A percentile compares a stretch with the other conserved stretches of the same genome.
Conservation (phyloP, 1,140 invertebrate genomes). For the Trichoplusia ni region DNA sequence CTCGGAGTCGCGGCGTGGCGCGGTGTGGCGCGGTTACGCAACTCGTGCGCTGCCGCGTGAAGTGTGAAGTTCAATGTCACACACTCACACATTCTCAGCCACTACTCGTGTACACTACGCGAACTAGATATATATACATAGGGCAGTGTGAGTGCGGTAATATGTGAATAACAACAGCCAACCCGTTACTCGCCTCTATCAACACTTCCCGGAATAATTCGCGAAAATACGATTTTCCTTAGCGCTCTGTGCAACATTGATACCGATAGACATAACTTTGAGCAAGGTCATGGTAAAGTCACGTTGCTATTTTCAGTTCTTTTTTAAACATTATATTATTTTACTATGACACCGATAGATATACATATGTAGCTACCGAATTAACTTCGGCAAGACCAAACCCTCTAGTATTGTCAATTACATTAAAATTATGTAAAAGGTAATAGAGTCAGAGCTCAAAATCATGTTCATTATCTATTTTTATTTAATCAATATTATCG, state of each 20-base stretch:
- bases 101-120: slow-evolving; percentile 20
- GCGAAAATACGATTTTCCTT: slow-evolving; percentile 71
- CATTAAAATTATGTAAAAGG: no score
- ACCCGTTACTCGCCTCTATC: slow-evolving; percentile 77
- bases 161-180: slow-evolving; percentile 72
- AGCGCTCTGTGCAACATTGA: slow-evolving; percentile 47
- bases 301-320: slow-evolving; percentile 61
- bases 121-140: slow-evolving; percentile 21
- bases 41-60: slow-evolving; percentile 73
- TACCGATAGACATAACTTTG: slow-evolving; percentile 65
- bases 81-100: slow-evolving; percentile 52
- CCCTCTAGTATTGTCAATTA: no score
- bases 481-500: no score
- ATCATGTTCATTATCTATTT: no score
- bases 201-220: slow-evolving; percentile 77
- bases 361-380: no score
- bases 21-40: slow-evolving; percentile 60
- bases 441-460: no score
- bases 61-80: slow-evolving; percentile 81
- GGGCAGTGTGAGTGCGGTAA: slow-evolving; percentile 49
- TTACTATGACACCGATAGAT: no score
- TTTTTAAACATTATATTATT: no score
- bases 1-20: slow-evolving; percentile 25
- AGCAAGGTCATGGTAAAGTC: slow-evolving; percentile 75
- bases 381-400: no score